Conservation (phyloP, 1,140 invertebrate species). For the Aphaenogaster ashmeadi region DNA sequence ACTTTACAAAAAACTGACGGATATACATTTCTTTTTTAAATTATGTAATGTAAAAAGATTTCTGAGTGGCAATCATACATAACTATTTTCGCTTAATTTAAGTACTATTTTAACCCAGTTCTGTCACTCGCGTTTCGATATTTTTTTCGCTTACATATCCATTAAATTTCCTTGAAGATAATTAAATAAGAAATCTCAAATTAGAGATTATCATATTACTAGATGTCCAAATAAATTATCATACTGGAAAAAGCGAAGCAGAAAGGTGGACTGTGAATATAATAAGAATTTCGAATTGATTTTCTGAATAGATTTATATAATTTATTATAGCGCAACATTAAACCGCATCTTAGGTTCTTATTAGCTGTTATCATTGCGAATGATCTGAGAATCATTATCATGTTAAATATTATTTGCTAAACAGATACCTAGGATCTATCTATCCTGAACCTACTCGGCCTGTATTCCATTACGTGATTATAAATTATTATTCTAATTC, state of each 20-base stretch:
- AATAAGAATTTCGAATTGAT: background rate
- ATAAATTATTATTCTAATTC: constrained; percentile 62
- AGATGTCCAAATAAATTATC: too few species aligned
- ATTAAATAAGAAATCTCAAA: background rate
- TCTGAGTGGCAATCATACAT: background rate
- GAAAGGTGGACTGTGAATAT: background rate
- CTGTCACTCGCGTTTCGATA: background rate
- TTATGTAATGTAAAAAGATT: background rate
- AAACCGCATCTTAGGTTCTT: background rate
- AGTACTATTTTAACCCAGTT: background rate
- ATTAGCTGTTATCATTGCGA: background rate
- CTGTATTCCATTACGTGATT: constrained; percentile 31
- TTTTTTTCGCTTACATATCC: background rate
- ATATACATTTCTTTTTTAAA: background rate
- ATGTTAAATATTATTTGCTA: constrained; percentile 11
- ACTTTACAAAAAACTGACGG: background rate
- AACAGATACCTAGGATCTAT: background rate
- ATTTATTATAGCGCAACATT: background rate
- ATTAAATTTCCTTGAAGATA: background rate
- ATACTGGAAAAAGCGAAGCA: background rate
- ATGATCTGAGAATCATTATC: background rate
- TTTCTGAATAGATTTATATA: background rate
- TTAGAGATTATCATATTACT: background rate
- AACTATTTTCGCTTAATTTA: background rate
- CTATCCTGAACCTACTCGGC: background rate